Conservation (phyloP, 2,888 invertebrate species). For the Eucera pruinosa region DNA sequence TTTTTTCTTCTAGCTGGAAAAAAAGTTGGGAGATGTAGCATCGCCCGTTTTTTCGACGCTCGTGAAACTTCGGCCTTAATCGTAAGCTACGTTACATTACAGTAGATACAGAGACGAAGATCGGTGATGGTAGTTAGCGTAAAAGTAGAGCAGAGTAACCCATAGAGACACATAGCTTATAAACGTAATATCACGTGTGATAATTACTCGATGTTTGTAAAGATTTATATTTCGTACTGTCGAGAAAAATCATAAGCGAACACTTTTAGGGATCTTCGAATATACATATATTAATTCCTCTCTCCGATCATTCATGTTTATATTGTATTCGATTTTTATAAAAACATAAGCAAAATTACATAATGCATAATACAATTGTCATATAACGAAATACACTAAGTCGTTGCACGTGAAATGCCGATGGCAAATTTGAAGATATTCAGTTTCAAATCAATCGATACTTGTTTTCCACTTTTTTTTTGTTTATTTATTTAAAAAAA, state of each 20-base stretch:
- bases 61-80: too few species aligned
- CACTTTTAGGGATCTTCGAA: conserved; percentile 11
- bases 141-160: not conserved
- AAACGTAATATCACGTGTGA: conserved; percentile 19
- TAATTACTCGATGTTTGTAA: conserved; percentile 48
- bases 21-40: too few species aligned
- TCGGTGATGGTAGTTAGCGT: conserved; percentile 4
- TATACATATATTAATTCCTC: conserved; percentile 30
- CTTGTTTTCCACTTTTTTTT: too few species aligned
- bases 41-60: too few species aligned
- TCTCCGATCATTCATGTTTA: conserved; percentile 33
- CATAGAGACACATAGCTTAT: conserved; percentile 13
- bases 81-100: conserved; percentile 18
- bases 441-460: too few species aligned
- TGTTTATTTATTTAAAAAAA: too few species aligned
- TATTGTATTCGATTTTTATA: conserved; percentile 46
- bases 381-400: conserved; percentile 31
- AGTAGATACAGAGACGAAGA: conserved; percentile 8
- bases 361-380: conserved; percentile 53
- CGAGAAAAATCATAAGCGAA: conserved; percentile 17
- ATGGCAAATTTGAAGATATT: too few species aligned
- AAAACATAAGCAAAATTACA: conserved; percentile 37
- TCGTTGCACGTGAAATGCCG: too few species aligned
- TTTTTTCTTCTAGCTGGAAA: too few species aligned
- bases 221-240: conserved; percentile 56